Evolutionary conservation across 23 tunicate genomes (phyloP), one percentile per base, ranked within the genome.

Genomic region (Aplidium turbinatum): DNA sequence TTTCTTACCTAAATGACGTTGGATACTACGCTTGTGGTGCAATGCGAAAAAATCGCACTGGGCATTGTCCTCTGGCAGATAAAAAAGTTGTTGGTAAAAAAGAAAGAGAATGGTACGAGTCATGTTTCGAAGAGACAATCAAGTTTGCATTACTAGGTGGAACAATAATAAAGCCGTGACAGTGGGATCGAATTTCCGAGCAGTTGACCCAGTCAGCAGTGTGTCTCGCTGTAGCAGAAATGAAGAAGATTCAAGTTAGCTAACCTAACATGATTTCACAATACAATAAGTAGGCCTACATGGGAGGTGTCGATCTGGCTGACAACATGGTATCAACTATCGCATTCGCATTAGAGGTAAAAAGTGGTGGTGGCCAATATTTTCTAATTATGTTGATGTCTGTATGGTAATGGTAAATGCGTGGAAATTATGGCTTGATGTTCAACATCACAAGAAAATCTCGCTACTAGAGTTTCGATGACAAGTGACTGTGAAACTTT

Each of bases 31-130:
- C 61, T 54, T 54, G 61, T 9, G 61, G 22, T n/a, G 21, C 21
- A 54, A 54, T 54, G 61, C 61, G 61, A 54, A 54, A 54, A 54
- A 54, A 54, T 54, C 24, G 61, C 61, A 54, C 61, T 9, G 61
- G 22, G 23, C 19, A 54, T 54, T n/a, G 61, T 54, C 61, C 61
- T 54, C 61, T n/a, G n/a, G 61, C 21, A 20, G 22, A 54, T 54
- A 54, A 54, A 54, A 54, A 54, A 54, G 23, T 54, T 54, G 61
- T 54, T 54, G 22, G 22, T 54, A 54, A 54, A 25, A 54, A 54
- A 54, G 22, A 54, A 54, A 54, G 61, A 54, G 61, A 25, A 54
- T 54, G 61, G 61, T 54, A 54, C 61, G 19, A 54, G 22, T 54
- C 61, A 20, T 54, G 61, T 21, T 54, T 54, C 23, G 61, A 54